Evolutionary conservation across 2,113 vertebrate species (phyloP).

Genomic region (Clupea harengus): DNA sequence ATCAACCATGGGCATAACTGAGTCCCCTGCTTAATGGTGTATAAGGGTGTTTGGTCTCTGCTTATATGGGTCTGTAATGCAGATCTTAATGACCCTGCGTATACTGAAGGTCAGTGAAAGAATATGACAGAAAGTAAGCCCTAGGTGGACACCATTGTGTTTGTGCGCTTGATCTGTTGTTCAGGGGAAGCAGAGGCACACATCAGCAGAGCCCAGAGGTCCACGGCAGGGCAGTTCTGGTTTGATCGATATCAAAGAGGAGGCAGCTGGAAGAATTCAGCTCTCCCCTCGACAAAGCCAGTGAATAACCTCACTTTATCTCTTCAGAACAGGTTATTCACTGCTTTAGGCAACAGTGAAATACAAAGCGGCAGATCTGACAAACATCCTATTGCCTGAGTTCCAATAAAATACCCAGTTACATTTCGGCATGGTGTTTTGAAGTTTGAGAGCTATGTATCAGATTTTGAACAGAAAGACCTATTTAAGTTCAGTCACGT

Average conservation of each 20-base stretch:
- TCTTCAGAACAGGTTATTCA: not conserved
- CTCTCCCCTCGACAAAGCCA: not conserved
- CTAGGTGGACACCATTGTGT: not conserved
- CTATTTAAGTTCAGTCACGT: not conserved
- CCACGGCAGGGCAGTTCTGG: not conserved
- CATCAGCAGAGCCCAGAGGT: not conserved
- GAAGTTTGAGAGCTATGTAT: not conserved
- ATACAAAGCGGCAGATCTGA: constrained; percentile 2
- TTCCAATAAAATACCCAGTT: not conserved
- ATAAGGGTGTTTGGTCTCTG: not conserved
- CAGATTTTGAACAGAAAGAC: not conserved
- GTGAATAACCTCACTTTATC: constrained; percentile 20
- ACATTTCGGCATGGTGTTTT: not conserved
- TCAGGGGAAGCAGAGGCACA: not conserved
- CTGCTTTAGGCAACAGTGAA: constrained; percentile 6
- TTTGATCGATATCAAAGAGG: constrained; percentile 9
- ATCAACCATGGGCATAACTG: not conserved
- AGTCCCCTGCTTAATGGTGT: not conserved
- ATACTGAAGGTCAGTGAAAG: too few relatives aligned
- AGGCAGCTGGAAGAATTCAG: not conserved
- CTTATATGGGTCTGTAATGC: too few relatives aligned
- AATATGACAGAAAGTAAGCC: not conserved
- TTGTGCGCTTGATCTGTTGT: not conserved
- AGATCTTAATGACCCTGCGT: too few relatives aligned
- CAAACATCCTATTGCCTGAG: not conserved